Evolutionary conservation across 2,113 vertebrate genomes (phyloP), one percentile per base, ranked within the genome.

Genomic region (Ursus arctos): DNA sequence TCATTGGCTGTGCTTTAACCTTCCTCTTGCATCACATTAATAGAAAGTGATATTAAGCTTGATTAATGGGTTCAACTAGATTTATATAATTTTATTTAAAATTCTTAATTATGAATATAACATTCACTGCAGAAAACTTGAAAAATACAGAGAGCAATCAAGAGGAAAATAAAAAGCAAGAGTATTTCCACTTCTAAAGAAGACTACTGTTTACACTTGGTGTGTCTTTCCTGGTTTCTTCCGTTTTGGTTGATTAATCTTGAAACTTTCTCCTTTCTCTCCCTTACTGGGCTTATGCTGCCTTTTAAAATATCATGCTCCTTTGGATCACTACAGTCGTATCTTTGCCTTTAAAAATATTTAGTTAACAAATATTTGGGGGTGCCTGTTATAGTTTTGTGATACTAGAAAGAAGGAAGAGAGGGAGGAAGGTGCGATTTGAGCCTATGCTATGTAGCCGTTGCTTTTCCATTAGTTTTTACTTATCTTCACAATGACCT

Each of bases 401-500:
- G 63, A 94, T 89, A 71, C 12, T 96, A 57, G 51, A 51, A 87
- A 87, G 69, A 96, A 80, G 13, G 19, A 83, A 63, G 55, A 28
- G 72, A 90, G 31, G 40, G 22, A 96, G 33, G 3, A 28, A 85
- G n/a, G 21, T 43, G 53, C 5, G 61, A 13, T 63, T 36, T 91
- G 55, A 92, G 31, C 36, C 83, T n/a, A 15, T 77, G 55, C 47
- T 93, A 5, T 53, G 1, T 76, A 84, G 76, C 18, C 63, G 28
- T 61, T 97, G 49, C 76, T 76, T 93, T 96, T 91, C 43, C 22
- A 63, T 76, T 85, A 51, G 19, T 85, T 93, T 92, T 94, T 55
- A 33, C 31, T 67, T 93, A 53, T 74, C 21, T 94, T 94, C 88
- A 86, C 57, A 88, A 71, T 88, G 36, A 76, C 26, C 36, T 57